These are phyloP conservation scores for Coenonympha arcania DNA, from an alignment of 2,888 invertebrate genomes.

Conservation along the genomic window DNA sequence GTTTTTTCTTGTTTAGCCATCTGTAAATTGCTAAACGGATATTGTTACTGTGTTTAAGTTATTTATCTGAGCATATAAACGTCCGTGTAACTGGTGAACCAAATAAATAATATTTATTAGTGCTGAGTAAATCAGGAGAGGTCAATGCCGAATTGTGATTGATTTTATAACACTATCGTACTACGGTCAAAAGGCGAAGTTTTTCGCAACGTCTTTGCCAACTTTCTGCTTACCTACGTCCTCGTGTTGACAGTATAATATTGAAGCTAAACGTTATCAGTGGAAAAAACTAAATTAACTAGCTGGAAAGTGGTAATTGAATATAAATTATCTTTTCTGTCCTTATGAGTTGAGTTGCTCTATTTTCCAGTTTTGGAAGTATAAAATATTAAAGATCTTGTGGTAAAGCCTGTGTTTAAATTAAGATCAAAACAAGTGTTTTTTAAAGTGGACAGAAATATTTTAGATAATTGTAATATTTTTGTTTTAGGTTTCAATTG, in stretches of 20 bases:
- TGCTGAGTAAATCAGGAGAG: constrained; percentile 17
- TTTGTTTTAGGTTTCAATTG: constrained; percentile 45
- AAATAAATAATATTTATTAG: constrained; percentile 2
- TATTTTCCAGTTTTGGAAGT: background rate
- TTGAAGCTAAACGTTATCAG: constrained; percentile 35
- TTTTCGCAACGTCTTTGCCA: constrained; percentile 23
- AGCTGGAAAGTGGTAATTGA: background rate
- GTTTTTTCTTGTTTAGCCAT: constrained; percentile 23
- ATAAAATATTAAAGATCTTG: no score
- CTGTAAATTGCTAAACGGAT: constrained; percentile 9
- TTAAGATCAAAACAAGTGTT: no score
- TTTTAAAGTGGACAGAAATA: no score
- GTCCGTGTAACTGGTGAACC: background rate
- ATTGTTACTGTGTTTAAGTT: background rate
- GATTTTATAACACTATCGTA: constrained; percentile 26
- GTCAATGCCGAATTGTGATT: constrained; percentile 34
- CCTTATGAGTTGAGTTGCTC: no score
- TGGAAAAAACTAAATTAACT: background rate
- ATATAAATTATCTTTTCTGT: background rate
- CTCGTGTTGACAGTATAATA: constrained; percentile 44
- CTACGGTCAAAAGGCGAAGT: constrained; percentile 14
- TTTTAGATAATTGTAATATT: background rate
- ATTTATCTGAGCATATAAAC: background rate
- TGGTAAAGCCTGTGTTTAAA: no score
- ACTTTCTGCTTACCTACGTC: constrained; percentile 38